phyloP scores from a whole-genome alignment of 2,797 vertebrate genomes.

The Phoeniculus purpureus region DNA sequence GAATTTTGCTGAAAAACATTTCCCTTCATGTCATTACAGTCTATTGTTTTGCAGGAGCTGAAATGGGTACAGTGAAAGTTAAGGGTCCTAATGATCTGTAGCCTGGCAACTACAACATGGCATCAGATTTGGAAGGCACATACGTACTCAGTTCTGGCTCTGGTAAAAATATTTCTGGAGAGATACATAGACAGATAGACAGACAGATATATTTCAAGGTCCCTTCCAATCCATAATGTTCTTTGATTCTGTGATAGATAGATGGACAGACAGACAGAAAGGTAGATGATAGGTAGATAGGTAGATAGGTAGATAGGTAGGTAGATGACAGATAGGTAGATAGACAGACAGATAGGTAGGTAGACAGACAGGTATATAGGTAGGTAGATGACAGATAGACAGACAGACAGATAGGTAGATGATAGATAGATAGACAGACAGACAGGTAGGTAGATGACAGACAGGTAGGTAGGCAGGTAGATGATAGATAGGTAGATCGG shows the following conservation, averaged over 20 bases:
- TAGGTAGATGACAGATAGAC: too few species aligned
- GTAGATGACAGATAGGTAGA: neutral
- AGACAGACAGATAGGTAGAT: too few species aligned
- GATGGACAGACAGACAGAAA: neutral
- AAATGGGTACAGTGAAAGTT: neutral
- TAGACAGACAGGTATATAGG: too few species aligned
- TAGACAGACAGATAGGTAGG: neutral
- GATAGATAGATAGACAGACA: too few species aligned
- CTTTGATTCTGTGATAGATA: too few species aligned
- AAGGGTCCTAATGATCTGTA: slow-evolving; percentile 2
- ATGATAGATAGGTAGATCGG: too few species aligned
- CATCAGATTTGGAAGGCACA: neutral
- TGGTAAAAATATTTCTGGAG: neutral
- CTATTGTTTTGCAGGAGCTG: slow-evolving; percentile 30
- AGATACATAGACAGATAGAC: rapidly evolving
- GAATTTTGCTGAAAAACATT: slow-evolving; percentile 48
- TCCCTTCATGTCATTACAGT: neutral
- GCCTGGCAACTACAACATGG: slow-evolving; percentile 2
- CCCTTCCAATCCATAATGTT: too few species aligned
- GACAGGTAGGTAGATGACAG: too few species aligned
- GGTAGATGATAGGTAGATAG: too few species aligned
- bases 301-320: neutral
- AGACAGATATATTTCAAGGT: neutral
- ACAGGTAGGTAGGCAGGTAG: rapidly evolving
- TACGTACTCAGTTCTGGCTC: neutral